Conservation (phyloP, 64 coral and sea anemone species). For the Catalaphyllia jardinei region DNA sequence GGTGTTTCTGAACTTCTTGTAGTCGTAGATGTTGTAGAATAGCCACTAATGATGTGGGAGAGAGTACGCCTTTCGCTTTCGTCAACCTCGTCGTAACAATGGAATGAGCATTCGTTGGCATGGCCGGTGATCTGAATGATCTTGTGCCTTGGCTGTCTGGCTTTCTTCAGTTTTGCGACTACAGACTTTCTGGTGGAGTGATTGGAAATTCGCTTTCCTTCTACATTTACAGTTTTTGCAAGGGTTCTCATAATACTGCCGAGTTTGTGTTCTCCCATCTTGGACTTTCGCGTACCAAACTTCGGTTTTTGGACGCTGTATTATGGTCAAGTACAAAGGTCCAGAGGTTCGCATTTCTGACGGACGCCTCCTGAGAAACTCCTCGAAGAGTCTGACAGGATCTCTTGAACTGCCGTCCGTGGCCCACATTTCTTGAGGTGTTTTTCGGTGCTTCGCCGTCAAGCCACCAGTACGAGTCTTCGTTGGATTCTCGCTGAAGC, state of each 20-base stretch:
- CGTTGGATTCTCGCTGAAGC: conserved; percentile 2
- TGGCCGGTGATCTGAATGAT: neutral
- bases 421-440: conserved; percentile 12
- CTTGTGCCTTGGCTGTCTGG: neutral
- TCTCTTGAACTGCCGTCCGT: conserved; percentile 4
- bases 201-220: conserved; percentile 6
- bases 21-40: too few species aligned
- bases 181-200: too few species aligned
- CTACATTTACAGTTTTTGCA: neutral
- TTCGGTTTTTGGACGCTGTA: conserved; percentile 10
- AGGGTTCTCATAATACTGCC: conserved; percentile 27
- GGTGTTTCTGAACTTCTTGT: too few species aligned
- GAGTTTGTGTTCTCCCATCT: conserved; percentile 38
- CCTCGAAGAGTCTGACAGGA: neutral
- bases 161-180: conserved; percentile 26
- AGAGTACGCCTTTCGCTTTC: too few species aligned
- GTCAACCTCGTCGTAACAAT: conserved; percentile 8
- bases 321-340: conserved; percentile 29
- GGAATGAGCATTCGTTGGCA: neutral
- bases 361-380: conserved; percentile 10
- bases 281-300: conserved; percentile 44
- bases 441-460: neutral
- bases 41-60: too few species aligned
- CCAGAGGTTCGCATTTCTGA: conserved; percentile 19
- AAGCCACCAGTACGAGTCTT: conserved; percentile 28